Conservation (phyloP, 92 coral and sea anemone species). For the Porites lobata region DNA sequence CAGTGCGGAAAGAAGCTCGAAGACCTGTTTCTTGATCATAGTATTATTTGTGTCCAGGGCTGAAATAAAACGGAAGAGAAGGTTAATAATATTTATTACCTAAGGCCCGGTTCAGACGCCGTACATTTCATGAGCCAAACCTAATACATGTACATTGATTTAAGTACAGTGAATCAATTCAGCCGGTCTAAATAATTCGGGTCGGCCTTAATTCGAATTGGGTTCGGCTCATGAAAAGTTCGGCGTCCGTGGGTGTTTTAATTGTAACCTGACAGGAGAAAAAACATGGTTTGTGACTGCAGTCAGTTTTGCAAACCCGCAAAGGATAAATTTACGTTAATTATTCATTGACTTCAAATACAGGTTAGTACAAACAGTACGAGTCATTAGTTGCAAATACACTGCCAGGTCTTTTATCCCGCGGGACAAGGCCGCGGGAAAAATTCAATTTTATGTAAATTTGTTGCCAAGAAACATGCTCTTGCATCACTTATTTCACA, state of each 20-base stretch:
- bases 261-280: background rate
- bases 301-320: background rate
- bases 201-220: background rate
- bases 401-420: too few relatives aligned
- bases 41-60: constrained; percentile 98
- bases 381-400: background rate
- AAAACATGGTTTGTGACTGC: background rate
- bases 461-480: background rate
- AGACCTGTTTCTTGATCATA: constrained; percentile 98
- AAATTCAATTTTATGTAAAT: background rate
- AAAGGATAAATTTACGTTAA: background rate
- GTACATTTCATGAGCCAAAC: too few relatives aligned
- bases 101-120: too few relatives aligned
- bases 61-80: constrained; percentile 44
- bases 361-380: background rate
- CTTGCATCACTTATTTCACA: background rate
- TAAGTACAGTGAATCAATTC: too few relatives aligned
- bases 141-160: too few relatives aligned
- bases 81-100: too few relatives aligned
- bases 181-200: too few relatives aligned
- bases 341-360: background rate
- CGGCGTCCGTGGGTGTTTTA: background rate
- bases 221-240: too few relatives aligned
- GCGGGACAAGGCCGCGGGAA: background rate
- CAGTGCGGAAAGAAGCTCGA: constrained; percentile 95